Base-by-base conservation (phyloP, 2,888 invertebrate species). In the Agonopterix subpropinquella region DNA sequence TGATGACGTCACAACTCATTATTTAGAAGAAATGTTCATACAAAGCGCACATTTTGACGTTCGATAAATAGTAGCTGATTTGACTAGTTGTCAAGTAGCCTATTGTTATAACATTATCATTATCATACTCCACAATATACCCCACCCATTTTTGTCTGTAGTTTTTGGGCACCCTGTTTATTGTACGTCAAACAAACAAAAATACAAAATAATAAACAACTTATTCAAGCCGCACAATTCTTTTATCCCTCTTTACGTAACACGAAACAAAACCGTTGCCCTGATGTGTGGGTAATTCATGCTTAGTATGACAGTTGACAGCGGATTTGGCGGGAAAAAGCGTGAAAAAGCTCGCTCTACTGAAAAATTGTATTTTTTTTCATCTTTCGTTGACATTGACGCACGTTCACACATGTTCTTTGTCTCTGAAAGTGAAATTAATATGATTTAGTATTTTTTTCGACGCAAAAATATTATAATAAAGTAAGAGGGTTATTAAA, bases 311-410 rank as follows among this genome's bases (percentile, higher is more conserved):
- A 62, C 65, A 63, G 59, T 55, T 66, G 69, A 67, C 64, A 61
- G 61, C 54, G 56, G 61, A 64, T 62, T 65, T 64, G 63, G 63
- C 59, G 64, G 64, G 61, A 54, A 46, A 28, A 53, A n/a, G 48
- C 57, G 56, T 51, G 55, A 53, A 60, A 62, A 63, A 53, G 57
- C 55, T 56, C 56, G 48, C 53, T 59, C 57, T 53, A 52, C 56
- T 58, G 65, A 62, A 59, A 62, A 64, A 63, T 64, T 61, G 58
- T 60, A 59, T 62, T 60, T 62, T 64, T 60, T 60, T 55, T 54
- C 53, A 49, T 51, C 53, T 49, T 56, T 53, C 46, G 52, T 50
- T 51, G 43, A 55, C 56, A 47, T 55, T 54, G 53, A 54, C 49
- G 55, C 50, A 44, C 50, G 48, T 44, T 45, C 36, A 36, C 15